Conservation (phyloP, 1,140 invertebrate genomes). For the Bilobella aurantiaca region DNA sequence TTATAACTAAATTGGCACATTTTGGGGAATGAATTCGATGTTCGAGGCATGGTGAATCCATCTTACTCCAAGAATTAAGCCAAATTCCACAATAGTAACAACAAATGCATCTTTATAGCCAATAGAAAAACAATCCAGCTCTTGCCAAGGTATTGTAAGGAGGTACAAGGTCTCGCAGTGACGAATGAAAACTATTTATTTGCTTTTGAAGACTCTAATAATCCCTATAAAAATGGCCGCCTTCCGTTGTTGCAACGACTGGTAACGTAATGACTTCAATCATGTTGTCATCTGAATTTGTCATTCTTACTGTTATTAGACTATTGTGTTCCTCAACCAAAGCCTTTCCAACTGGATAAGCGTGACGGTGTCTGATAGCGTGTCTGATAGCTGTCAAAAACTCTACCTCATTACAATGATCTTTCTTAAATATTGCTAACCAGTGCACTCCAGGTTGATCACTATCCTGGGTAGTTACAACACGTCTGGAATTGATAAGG, state of each 20-base stretch:
- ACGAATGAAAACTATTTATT: background rate
- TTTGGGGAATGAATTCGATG: background rate
- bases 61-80: background rate
- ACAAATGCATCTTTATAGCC: background rate
- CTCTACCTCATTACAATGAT: background rate
- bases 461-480: constrained; percentile 11
- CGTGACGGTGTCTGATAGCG: background rate
- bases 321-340: too few species aligned
- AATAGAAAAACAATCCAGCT: background rate
- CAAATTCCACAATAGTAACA: background rate
- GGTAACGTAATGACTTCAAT: background rate
- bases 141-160: background rate
- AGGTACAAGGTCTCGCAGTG: background rate
- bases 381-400: constrained; percentile 20
- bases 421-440: constrained; percentile 10
- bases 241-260: background rate
- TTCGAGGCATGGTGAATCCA: background rate
- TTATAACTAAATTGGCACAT: background rate
- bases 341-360: background rate
- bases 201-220: background rate
- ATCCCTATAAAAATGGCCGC: background rate
- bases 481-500: background rate
- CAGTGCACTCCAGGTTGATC: constrained; percentile 15
- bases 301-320: background rate
- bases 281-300: background rate